phyloP scores from a whole-genome alignment of 2,113 vertebrate genomes.

The Bubo bubo region DNA sequence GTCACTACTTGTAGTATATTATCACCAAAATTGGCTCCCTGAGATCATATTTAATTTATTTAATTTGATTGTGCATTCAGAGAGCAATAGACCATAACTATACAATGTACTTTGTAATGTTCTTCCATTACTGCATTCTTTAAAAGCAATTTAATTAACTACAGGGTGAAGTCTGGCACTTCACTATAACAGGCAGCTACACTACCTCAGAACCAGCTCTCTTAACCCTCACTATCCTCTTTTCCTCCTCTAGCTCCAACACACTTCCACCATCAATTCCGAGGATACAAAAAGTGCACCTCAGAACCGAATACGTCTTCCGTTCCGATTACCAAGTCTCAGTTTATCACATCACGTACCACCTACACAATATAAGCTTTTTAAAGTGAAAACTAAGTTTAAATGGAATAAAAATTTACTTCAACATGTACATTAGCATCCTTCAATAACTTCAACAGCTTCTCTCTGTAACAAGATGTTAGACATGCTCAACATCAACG shows the following conservation, averaged over 20 bases:
- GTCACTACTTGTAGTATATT: not conserved
- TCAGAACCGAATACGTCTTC: not conserved
- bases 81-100: not conserved
- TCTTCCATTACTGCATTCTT: not conserved
- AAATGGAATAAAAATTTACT: not conserved
- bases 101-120: not conserved
- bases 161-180: not conserved
- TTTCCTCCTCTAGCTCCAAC: not conserved
- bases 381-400: not conserved
- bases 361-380: not conserved
- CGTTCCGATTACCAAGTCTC: not conserved
- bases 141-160: slow-evolving; percentile 30
- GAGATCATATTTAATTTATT: not conserved
- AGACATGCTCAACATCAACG: not conserved
- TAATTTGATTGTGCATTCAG: not conserved
- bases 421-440: not conserved
- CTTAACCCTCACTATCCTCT: not conserved
- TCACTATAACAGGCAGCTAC: not conserved
- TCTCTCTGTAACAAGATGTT: not conserved
- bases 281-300: not conserved
- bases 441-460: not conserved
- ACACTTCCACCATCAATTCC: not conserved
- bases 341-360: not conserved
- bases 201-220: not conserved
- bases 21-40: not conserved